Evolutionary conservation across 2,797 vertebrate genomes (phyloP).

Genomic region (Lates japonicus): DNA sequence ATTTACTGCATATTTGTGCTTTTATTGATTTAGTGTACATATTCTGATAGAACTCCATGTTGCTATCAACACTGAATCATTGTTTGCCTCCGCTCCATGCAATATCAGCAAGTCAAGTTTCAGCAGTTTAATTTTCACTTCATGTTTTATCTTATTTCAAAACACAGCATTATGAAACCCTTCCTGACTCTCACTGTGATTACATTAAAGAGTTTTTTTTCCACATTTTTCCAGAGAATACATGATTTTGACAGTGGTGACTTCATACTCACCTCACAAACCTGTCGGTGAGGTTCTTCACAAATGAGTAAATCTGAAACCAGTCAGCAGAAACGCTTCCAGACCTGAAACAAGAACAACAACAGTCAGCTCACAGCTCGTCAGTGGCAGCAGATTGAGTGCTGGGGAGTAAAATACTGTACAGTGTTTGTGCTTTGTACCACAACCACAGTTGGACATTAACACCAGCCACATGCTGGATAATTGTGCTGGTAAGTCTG

Average conservation of each 20-base stretch:
- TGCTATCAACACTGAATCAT: background rate
- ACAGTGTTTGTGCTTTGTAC: conserved; percentile 59
- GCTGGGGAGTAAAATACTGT: conserved; percentile 60
- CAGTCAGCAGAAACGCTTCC: conserved; percentile 92
- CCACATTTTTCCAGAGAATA: background rate
- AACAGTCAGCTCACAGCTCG: conserved; percentile 43
- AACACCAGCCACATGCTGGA: conserved; percentile 69
- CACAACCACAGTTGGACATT: conserved; percentile 66
- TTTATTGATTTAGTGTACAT: background rate
- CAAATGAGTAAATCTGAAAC: conserved; percentile 94
- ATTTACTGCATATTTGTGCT: background rate
- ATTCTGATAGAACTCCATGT: background rate
- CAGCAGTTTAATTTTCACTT: background rate
- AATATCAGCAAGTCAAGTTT: background rate
- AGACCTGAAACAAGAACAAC: conserved; percentile 85
- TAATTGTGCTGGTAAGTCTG: conserved; percentile 48
- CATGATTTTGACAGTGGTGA: rapidly evolving
- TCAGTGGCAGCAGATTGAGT: conserved; percentile 52
- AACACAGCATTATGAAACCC: background rate
- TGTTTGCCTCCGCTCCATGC: background rate
- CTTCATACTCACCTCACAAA: conserved; percentile 92
- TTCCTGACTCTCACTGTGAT: background rate
- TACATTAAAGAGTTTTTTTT: background rate
- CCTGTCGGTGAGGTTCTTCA: conserved; percentile 92
- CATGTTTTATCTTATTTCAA: background rate